A percentile compares a stretch with the other conserved stretches of the same genome.
Evolutionary conservation across 1,140 invertebrate genomes (phyloP).

Genomic region (Ectropis grisescens): DNA sequence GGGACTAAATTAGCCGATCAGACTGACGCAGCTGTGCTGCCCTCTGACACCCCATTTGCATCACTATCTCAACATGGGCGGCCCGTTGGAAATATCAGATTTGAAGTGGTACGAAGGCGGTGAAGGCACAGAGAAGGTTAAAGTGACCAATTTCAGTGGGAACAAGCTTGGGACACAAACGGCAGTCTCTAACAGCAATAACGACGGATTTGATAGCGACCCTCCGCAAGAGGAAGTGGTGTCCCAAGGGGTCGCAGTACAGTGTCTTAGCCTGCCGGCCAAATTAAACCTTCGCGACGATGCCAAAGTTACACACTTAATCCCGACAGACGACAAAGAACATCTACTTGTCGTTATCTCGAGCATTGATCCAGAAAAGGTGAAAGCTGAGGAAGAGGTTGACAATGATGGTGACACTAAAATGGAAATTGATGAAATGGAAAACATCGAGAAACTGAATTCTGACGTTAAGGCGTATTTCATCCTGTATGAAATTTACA

Average conservation of each 20-base stretch:
- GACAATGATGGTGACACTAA: conserved; percentile 41
- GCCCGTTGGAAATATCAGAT: conserved; percentile 54
- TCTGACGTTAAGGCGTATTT: conserved; percentile 45
- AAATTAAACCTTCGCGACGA: conserved; percentile 56
- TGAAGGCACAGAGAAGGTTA: conserved; percentile 43
- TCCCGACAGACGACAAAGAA: conserved; percentile 75
- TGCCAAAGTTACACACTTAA: conserved; percentile 71
- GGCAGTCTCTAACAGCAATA: conserved; percentile 38
- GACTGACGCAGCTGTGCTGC: conserved; percentile 35
- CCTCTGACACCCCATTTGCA: conserved; percentile 28
- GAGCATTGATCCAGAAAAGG: conserved; percentile 38
- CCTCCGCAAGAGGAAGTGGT: conserved; percentile 44
- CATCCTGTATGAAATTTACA: conserved; percentile 51
- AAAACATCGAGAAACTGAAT: conserved; percentile 27
- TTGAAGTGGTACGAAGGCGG: conserved; percentile 56
- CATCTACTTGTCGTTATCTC: conserved; percentile 76
- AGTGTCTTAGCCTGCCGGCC: conserved; percentile 67
- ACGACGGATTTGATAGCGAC: conserved; percentile 60
- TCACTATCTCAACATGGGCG: conserved; percentile 54
- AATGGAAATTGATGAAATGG: conserved; percentile 50
- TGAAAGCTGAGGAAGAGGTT: conserved; percentile 30
- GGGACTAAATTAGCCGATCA: conserved; percentile 54
- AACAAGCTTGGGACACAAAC: conserved; percentile 45
- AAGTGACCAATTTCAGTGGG: conserved; percentile 35
- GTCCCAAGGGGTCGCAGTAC: conserved; percentile 55